Conservation (phyloP, 1,140 invertebrate species). For the Apis florea region DNA sequence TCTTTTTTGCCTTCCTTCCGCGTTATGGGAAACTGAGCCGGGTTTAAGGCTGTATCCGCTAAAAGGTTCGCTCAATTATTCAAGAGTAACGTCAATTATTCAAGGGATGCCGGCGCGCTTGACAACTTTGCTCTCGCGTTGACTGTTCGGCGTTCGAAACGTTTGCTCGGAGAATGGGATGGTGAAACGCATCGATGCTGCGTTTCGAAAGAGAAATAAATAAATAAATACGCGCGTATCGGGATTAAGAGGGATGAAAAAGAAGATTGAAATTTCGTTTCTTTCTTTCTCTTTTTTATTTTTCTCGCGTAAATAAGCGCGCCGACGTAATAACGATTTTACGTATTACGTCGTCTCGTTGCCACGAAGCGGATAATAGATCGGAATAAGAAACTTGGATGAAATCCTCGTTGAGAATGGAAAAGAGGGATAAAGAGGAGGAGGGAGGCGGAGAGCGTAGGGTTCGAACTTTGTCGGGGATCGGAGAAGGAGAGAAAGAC, state of each 20-base stretch:
- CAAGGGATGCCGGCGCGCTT: slow-evolving; percentile 31
- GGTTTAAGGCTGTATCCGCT: slow-evolving; percentile 56
- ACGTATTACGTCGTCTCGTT: not conserved
- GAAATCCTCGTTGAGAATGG: slow-evolving; percentile 20
- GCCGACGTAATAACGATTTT: slow-evolving; percentile 3
- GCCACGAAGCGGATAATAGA: slow-evolving; percentile 17
- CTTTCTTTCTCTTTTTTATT: not conserved
- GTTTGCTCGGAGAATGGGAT: too few species aligned
- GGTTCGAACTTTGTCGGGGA: not conserved
- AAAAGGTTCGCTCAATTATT: slow-evolving; percentile 67
- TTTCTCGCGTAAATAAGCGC: not conserved
- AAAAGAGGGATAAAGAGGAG: slow-evolving; percentile 17
- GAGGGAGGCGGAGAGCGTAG: not conserved
- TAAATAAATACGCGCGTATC: too few species aligned
- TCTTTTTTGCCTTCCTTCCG: not conserved
- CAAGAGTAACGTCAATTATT: slow-evolving; percentile 61
- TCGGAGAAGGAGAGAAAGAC: slow-evolving; percentile 6
- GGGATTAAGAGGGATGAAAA: not conserved
- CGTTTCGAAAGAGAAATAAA: too few species aligned
- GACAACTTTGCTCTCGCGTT: slow-evolving; percentile 44
- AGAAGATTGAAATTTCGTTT: not conserved
- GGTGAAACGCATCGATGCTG: too few species aligned
- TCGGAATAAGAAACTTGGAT: slow-evolving; percentile 17
- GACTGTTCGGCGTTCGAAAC: not conserved
- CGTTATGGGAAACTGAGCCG: slow-evolving; percentile 29